Evolutionary conservation across 1,140 invertebrate genomes (phyloP).

Genomic region (Drosophila pectinifera): DNA sequence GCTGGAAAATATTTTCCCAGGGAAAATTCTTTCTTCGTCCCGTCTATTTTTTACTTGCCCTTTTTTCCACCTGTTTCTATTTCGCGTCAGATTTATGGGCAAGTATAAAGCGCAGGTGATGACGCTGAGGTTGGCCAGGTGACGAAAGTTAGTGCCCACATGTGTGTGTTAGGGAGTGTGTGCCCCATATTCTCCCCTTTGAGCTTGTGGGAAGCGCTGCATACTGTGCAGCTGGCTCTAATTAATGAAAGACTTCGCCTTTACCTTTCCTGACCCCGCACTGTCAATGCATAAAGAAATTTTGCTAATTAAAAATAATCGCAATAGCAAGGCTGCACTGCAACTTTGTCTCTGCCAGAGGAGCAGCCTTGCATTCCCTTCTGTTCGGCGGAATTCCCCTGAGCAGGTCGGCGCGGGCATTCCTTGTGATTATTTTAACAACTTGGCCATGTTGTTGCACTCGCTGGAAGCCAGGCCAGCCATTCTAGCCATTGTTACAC

Average conservation of each 20-base stretch:
- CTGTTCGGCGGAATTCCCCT: constrained; percentile 18
- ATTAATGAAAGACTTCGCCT: constrained; percentile 72
- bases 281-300: constrained; percentile 75
- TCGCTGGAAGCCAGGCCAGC: constrained; percentile 13
- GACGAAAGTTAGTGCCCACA: constrained; percentile 58
- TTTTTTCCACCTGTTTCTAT: constrained; percentile 24
- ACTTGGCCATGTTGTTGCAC: constrained; percentile 64
- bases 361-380: constrained; percentile 26
- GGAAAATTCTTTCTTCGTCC: constrained; percentile 13
- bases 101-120: constrained; percentile 57
- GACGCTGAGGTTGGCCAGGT: constrained; percentile 62
- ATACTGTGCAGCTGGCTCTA: constrained; percentile 62
- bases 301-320: constrained; percentile 77
- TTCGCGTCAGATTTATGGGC: constrained; percentile 71
- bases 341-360: constrained; percentile 41
- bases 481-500: constrained; percentile 12
- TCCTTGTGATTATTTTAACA: constrained; percentile 78
- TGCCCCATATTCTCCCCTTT: background rate
- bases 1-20: constrained; percentile 29
- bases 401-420: constrained; percentile 50
- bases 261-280: constrained; percentile 39
- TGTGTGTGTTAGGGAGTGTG: constrained; percentile 10
- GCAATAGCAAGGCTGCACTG: constrained; percentile 40
- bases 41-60: background rate
- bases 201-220: constrained; percentile 15